Evolutionary conservation across 1,140 invertebrate species (phyloP), one percentile per base, ranked within the genome.

Genomic region (Argopecten irradians): DNA sequence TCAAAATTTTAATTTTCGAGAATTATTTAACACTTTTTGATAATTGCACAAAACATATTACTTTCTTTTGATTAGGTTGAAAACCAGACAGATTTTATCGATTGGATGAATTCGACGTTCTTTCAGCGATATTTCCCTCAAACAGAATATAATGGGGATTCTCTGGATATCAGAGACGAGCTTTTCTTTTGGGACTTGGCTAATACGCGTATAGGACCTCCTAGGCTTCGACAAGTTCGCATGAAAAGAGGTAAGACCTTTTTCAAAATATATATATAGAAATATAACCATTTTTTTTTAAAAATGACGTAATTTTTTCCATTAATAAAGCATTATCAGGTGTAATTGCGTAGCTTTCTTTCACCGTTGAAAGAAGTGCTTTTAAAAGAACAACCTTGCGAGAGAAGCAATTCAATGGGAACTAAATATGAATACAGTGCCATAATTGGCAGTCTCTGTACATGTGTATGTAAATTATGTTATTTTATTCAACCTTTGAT

Each of bases 151-250:
- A 90, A 90, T 71, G 89, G 89, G 19, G 16, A 89, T 3, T 5
- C 71, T 1, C 55, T 93, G 2, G 36, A 46, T 32, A 87, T 88
- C 32, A 84, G 71, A 16, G 55, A 90, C 3, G 88, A 89, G 36
- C 36, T 88, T 0, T 92, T 87, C 43, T 89, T 91, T 34, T n/a
- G 34, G 19, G 92, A 92, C n/a, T 83, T 89, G 16, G 87, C 43
- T 14, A 90, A 92, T 43, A 55, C 83, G 3, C 84, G 91, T 46
- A 55, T 93, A 34, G 93, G 93, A 16, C 90, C 92, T 2, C 89
- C 90, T 13, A 84, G 91, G 36, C 71, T 93, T 11, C 88, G 93
- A n/a, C 93, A 93, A 41, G 82, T 92, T 8, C 83, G 91, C 84
- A 86, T 90, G 14, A 89, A 86, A 43, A 83, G 71, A 88, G 84